These are phyloP conservation scores for Capitulum mitella DNA, from an alignment of 2,888 invertebrate genomes.

Conservation along the genomic window DNA sequence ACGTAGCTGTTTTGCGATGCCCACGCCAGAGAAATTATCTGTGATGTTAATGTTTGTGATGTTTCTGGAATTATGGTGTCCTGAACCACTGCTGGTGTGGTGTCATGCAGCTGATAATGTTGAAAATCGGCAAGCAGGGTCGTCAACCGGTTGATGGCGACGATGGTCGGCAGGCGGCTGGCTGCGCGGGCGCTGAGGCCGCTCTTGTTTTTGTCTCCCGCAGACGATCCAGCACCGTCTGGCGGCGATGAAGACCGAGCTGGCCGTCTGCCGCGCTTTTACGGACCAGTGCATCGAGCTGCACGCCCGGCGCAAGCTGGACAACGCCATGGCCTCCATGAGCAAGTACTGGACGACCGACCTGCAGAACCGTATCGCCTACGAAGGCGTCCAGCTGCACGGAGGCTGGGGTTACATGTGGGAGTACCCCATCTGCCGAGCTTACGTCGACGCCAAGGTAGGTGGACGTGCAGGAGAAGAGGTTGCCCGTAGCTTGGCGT, in stretches of 20 bases:
- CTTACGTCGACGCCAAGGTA: constrained; percentile 43
- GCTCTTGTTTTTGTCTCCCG: constrained; percentile 30
- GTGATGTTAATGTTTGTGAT: too few species aligned
- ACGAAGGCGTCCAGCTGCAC: constrained; percentile 45
- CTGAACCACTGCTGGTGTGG: too few species aligned
- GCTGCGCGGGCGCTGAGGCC: too few species aligned
- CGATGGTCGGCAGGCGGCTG: too few species aligned
- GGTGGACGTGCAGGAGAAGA: background rate
- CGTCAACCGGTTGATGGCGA: too few species aligned
- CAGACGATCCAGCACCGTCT: constrained; percentile 47
- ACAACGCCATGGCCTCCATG: constrained; percentile 45
- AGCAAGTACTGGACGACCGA: constrained; percentile 46
- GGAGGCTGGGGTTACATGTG: constrained; percentile 49
- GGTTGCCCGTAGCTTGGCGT: too few species aligned
- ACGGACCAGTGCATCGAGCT: constrained; percentile 44
- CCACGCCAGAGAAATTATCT: too few species aligned
- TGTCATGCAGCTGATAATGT: too few species aligned
- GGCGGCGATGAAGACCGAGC: constrained; percentile 46
- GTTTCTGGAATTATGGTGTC: too few species aligned
- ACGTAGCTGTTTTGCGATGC: too few species aligned
- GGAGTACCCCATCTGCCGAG: constrained; percentile 46
- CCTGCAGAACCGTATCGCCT: constrained; percentile 44
- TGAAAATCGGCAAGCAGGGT: too few species aligned
- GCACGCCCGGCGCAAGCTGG: constrained; percentile 42
- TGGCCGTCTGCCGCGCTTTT: constrained; percentile 44